Evolutionary conservation across 1,140 invertebrate species (phyloP).

Genomic region (Idris sp.): DNA sequence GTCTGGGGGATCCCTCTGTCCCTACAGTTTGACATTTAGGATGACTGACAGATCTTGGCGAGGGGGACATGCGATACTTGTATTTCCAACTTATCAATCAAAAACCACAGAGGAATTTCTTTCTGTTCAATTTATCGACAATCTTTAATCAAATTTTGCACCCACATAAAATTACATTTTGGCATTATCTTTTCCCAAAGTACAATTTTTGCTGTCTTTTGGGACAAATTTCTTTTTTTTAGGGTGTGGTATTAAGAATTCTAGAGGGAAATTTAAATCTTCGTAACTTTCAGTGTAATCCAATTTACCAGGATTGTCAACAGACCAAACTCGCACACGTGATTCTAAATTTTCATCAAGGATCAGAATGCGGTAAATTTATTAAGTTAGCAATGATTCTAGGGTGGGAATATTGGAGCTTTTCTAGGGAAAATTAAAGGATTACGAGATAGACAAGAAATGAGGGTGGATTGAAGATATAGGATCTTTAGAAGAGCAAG

Average conservation of each 20-base stretch:
- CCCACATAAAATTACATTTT: too few species aligned
- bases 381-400: constrained; percentile 6
- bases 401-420: constrained; percentile 12
- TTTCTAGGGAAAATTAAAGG: constrained; percentile 34
- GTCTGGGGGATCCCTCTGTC: constrained; percentile 2
- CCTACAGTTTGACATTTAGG: too few species aligned
- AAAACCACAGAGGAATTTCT: neutral
- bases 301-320: constrained; percentile 2
- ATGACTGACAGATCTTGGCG: constrained; percentile 15
- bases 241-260: constrained; percentile 6
- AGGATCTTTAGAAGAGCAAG: constrained; percentile 4
- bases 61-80: constrained; percentile 2
- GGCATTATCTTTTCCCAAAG: constrained; percentile 4
- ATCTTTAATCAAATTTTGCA: too few species aligned
- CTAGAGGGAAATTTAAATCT: constrained; percentile 6
- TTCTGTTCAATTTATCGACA: too few species aligned
- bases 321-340: constrained; percentile 14
- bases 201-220: too few species aligned
- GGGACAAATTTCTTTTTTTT: neutral
- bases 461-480: constrained; percentile 32
- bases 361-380: constrained; percentile 5
- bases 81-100: constrained; percentile 19
- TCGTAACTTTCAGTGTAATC: neutral
- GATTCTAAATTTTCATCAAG: constrained; percentile 6
- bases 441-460: constrained; percentile 37